Conservation (phyloP, 2,888 invertebrate species). For the Azorinus chamasolen region DNA sequence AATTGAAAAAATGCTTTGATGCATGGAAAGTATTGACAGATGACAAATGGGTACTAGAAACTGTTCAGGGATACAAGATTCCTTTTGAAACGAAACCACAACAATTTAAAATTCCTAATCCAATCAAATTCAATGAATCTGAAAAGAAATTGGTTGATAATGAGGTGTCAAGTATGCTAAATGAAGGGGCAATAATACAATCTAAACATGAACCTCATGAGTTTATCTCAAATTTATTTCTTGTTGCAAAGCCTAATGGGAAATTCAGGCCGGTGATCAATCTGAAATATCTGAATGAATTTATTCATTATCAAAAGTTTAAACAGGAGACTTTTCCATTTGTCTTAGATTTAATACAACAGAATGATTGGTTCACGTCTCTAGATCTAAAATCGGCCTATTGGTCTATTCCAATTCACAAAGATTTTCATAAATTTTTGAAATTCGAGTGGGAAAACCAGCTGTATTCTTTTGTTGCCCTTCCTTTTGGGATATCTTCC, state of each 20-base stretch:
- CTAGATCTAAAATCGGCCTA: slow-evolving; percentile 52
- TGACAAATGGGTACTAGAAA: slow-evolving; percentile 28
- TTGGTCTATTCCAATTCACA: slow-evolving; percentile 35
- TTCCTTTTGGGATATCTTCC: slow-evolving; percentile 40
- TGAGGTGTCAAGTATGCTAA: not conserved
- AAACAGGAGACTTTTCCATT: slow-evolving; percentile 44
- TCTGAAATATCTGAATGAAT: slow-evolving; percentile 15
- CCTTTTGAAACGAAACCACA: not conserved
- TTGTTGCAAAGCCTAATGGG: too few species aligned
- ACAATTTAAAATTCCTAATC: slow-evolving; percentile 7
- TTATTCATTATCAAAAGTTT: slow-evolving; percentile 30
- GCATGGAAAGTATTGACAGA: slow-evolving; percentile 18
- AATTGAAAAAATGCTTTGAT: not conserved
- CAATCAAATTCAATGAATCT: slow-evolving; percentile 10
- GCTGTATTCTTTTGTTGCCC: slow-evolving; percentile 35
- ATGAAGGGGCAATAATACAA: slow-evolving; percentile 6
- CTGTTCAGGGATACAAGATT: too few species aligned
- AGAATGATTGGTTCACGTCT: slow-evolving; percentile 32
- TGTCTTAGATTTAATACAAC: not conserved
- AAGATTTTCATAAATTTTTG: slow-evolving; percentile 28
- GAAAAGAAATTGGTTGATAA: not conserved
- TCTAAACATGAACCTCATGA: slow-evolving; percentile 10
- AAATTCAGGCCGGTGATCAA: too few species aligned
- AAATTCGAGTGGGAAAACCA: slow-evolving; percentile 38
- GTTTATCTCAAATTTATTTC: slow-evolving; percentile 1